Percentiles rank a stretch among this genome's conserved stretches.
Conservation (phyloP, 1,140 invertebrate species). For the Hydropsyche tenuis region DNA sequence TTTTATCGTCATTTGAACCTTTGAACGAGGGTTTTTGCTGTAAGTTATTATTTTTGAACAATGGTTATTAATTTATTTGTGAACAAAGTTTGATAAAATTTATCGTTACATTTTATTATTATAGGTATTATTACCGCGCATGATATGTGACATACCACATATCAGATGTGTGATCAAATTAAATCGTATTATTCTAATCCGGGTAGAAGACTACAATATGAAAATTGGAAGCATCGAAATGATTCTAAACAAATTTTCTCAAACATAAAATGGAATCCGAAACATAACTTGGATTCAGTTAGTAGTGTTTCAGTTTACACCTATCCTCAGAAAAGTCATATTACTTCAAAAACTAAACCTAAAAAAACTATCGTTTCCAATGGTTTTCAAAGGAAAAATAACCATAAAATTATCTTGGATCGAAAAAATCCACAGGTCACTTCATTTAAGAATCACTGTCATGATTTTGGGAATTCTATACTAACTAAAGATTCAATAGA, state of each 20-base stretch:
- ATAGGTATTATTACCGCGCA: no score
- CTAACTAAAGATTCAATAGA: no score
- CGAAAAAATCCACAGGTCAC: neutral
- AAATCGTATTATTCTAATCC: constrained; percentile 1
- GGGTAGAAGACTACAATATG: constrained; percentile 1
- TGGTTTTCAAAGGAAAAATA: neutral
- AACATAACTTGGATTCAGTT: neutral
- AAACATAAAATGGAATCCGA: constrained; percentile 15
- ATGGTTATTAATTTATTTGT: no score
- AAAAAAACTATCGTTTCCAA: constrained; percentile 14
- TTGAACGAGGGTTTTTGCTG: no score
- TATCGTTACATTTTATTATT: no score
- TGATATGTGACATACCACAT: no score
- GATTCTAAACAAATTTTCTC: constrained; percentile 12
- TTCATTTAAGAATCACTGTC: no score
- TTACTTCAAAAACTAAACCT: neutral
- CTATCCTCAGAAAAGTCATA: neutral
- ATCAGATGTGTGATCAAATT: neutral
- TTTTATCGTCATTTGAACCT: no score
- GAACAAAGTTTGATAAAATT: no score
- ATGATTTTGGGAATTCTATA: no score
- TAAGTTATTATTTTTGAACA: no score
- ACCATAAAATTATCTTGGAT: neutral
- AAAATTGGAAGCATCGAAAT: constrained; percentile 26
- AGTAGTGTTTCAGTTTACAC: neutral